phyloP scores from a whole-genome alignment of 2,113 vertebrate species.

The Opisthocomus hoazin region DNA sequence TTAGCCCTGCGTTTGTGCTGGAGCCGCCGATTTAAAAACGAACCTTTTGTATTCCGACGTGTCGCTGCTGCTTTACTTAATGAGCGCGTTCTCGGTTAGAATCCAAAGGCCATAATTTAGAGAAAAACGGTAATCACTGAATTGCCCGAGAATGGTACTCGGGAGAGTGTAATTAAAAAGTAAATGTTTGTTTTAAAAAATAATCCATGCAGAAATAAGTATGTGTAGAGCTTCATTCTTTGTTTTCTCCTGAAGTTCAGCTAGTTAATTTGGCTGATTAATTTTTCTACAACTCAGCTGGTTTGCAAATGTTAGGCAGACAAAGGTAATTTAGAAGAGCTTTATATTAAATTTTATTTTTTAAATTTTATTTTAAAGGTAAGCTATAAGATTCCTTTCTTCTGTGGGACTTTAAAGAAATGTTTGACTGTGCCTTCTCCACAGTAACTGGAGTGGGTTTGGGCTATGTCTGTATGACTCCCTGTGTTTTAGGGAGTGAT shows the following conservation, averaged over 20 bases:
- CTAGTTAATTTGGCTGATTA: neutral
- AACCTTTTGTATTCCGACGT: neutral
- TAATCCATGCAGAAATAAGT: fast-evolving
- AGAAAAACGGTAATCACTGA: fast-evolving
- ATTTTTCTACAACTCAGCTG: neutral
- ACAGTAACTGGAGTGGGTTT: neutral
- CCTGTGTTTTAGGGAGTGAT: neutral
- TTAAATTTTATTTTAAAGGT: too few relatives aligned
- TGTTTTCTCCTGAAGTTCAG: neutral
- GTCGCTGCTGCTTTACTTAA: neutral
- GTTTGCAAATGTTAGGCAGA: neutral
- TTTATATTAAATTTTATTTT: too few relatives aligned
- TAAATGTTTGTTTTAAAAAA: neutral
- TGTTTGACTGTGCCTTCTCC: neutral
- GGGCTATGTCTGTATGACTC: neutral
- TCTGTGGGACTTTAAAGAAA: neutral
- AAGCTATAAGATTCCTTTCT: too few relatives aligned
- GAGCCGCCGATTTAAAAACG: neutral
- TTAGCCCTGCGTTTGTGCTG: neutral
- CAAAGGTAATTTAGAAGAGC: neutral
- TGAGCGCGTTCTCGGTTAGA: neutral
- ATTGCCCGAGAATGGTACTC: neutral
- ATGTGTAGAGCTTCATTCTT: neutral
- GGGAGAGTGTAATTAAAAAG: neutral
- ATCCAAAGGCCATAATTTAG: neutral